A percentile compares a stretch with the other conserved stretches of the same genome.
phyloP scores from a whole-genome alignment of 2,113 vertebrate species.

The Orientallactaga bullata region DNA sequence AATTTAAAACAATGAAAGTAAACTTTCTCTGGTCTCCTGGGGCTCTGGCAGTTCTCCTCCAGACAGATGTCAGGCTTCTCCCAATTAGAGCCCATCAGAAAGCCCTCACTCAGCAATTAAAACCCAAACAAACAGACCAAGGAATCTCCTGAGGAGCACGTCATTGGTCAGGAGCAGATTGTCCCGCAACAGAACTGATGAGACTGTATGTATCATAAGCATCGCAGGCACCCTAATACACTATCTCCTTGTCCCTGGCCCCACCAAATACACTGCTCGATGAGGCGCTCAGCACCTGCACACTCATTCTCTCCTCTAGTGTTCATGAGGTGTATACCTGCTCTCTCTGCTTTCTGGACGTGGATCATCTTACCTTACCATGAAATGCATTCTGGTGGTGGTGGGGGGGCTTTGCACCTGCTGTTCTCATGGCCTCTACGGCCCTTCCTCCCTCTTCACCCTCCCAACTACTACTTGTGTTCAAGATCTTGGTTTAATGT shows the following conservation, averaged over 20 bases:
- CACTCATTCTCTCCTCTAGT: neutral
- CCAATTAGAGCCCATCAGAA: conserved; percentile 58
- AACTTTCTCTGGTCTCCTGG: conserved; percentile 27
- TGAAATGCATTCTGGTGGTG: neutral
- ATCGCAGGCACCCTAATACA: neutral
- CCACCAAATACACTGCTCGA: rapidly evolving
- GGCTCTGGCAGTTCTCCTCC: conserved; percentile 9
- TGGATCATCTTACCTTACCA: neutral
- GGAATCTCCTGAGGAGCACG: neutral
- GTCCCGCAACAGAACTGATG: neutral
- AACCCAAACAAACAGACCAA: conserved; percentile 10
- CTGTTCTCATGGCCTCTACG: neutral
- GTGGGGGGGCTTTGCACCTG: neutral
- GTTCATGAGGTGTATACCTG: neutral
- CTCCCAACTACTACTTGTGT: neutral
- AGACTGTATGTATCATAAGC: neutral
- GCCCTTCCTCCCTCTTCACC: neutral
- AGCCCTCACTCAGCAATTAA: conserved; percentile 19
- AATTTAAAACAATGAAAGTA: conserved; percentile 61
- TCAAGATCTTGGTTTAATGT: neutral
- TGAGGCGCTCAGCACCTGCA: neutral
- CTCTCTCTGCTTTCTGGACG: neutral
- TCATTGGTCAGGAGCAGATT: neutral
- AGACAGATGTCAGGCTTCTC: conserved; percentile 60
- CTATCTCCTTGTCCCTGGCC: neutral